A percentile compares a stretch with the other conserved stretches of the same genome.
These are phyloP conservation scores for Carabus problematicus DNA, from an alignment of 2,888 invertebrate species.

Conservation along the genomic window DNA sequence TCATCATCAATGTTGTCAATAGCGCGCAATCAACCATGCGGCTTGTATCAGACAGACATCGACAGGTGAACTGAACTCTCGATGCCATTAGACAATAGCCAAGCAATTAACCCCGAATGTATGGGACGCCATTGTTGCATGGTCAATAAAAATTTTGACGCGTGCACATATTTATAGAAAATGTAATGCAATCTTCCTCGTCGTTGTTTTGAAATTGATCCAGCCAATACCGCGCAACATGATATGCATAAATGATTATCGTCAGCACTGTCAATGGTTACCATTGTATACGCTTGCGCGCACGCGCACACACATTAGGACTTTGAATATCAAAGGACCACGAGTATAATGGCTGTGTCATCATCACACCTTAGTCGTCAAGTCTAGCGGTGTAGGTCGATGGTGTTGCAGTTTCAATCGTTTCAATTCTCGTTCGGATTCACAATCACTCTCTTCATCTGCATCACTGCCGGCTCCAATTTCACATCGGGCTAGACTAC, in stretches of 20 bases:
- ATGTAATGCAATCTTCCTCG: no score
- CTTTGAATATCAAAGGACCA: no score
- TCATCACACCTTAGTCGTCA: slow-evolving; percentile 75
- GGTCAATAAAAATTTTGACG: slow-evolving; percentile 44
- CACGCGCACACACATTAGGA: no score
- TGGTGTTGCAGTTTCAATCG: slow-evolving; percentile 64
- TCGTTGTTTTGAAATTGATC: no score
- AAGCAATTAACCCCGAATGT: slow-evolving; percentile 46
- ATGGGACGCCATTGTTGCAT: slow-evolving; percentile 37
- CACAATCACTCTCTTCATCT: slow-evolving; percentile 63
- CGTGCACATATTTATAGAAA: slow-evolving; percentile 17
- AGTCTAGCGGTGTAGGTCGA: slow-evolving; percentile 64
- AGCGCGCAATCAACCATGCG: slow-evolving; percentile 46
- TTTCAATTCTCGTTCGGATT: slow-evolving; percentile 62
- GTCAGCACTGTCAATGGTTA: no score
- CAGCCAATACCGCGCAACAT: no score
- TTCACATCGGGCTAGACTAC: slow-evolving; percentile 51
- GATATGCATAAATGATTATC: no score
- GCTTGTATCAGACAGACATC: slow-evolving; percentile 41
- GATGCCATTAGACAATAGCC: slow-evolving; percentile 45
- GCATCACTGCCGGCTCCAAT: slow-evolving; percentile 61
- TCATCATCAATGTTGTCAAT: slow-evolving; percentile 40
- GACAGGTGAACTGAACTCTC: slow-evolving; percentile 21
- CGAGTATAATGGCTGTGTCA: not conserved
- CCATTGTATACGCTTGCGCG: no score